These are phyloP conservation scores for Macropis europaea DNA, from an alignment of 2,888 invertebrate genomes.

Conservation along the genomic window DNA sequence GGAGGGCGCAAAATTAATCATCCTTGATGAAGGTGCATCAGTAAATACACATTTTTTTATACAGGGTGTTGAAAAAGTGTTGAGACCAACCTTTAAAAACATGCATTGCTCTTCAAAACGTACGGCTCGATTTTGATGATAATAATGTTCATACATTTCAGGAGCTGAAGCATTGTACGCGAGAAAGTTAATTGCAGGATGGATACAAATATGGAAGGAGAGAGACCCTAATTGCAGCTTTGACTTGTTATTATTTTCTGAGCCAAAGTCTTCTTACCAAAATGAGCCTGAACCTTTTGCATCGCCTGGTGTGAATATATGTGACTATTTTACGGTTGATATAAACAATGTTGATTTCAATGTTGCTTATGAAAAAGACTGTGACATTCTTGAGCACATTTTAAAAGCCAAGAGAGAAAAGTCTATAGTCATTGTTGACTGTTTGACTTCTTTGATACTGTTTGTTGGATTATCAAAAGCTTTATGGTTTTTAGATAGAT, in stretches of 20 bases:
- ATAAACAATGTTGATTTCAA: conserved; percentile 47
- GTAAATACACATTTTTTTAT: neutral
- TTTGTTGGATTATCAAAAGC: conserved; percentile 67
- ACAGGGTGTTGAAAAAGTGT: neutral
- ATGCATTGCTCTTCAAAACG: neutral
- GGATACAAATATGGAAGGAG: conserved; percentile 67
- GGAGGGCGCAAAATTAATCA: conserved; percentile 66
- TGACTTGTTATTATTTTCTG: conserved; percentile 69
- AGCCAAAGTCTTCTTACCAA: conserved; percentile 60
- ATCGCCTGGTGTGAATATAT: conserved; percentile 60
- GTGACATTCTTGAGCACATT: conserved; percentile 58
- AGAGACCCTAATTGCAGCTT: conserved; percentile 54
- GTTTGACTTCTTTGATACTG: conserved; percentile 70
- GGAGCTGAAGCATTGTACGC: conserved; percentile 65
- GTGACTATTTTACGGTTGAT: conserved; percentile 70
- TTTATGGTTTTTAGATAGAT: conserved; percentile 68
- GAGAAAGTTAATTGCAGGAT: conserved; percentile 69
- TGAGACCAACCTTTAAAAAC: neutral
- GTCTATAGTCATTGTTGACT: conserved; percentile 71
- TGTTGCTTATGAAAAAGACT: conserved; percentile 56
- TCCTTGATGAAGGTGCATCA: conserved; percentile 72
- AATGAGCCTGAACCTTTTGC: conserved; percentile 50
- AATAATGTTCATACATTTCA: conserved; percentile 47
- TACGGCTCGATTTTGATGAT: neutral
- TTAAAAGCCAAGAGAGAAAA: conserved; percentile 49